Percentiles rank a stretch among this genome's conserved stretches.
Evolutionary conservation across 2,113 vertebrate genomes (phyloP).

Genomic region (Chloropsis cyanopogon): DNA sequence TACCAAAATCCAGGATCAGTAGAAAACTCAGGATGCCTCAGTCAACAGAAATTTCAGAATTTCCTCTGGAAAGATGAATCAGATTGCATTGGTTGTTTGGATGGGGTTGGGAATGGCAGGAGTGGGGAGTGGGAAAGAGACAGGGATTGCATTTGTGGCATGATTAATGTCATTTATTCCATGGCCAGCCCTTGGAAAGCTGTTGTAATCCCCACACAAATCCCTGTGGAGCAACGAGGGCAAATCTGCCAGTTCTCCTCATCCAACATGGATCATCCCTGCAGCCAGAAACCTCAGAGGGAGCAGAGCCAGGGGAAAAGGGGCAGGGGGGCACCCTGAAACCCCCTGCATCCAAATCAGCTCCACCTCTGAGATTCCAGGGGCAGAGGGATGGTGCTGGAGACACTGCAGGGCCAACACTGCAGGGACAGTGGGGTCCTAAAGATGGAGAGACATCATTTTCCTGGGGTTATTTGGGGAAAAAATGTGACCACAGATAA

Average conservation of each 20-base stretch:
- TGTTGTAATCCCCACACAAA: neutral
- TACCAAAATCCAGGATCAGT: neutral
- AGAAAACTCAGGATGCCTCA: neutral
- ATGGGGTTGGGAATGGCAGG: neutral
- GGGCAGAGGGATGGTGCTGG: neutral
- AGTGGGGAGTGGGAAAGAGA: neutral
- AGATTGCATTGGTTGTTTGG: neutral
- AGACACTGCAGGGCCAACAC: accelerated
- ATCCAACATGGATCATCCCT: neutral
- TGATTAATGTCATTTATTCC: neutral
- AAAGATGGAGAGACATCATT: neutral
- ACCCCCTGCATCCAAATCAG: neutral
- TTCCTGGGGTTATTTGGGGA: neutral
- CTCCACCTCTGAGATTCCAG: neutral
- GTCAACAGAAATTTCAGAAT: neutral
- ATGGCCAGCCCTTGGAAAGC: neutral
- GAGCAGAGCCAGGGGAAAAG: neutral
- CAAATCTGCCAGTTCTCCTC: neutral
- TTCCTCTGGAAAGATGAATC: neutral
- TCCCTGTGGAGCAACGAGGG: neutral
- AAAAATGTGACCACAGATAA: neutral
- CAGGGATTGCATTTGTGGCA: neutral
- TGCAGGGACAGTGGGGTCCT: neutral
- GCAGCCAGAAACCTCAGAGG: neutral
- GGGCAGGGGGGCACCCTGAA: neutral